These are phyloP conservation scores for Drosophila kohkoa DNA, from an alignment of 1,140 invertebrate genomes.

Conservation along the genomic window DNA sequence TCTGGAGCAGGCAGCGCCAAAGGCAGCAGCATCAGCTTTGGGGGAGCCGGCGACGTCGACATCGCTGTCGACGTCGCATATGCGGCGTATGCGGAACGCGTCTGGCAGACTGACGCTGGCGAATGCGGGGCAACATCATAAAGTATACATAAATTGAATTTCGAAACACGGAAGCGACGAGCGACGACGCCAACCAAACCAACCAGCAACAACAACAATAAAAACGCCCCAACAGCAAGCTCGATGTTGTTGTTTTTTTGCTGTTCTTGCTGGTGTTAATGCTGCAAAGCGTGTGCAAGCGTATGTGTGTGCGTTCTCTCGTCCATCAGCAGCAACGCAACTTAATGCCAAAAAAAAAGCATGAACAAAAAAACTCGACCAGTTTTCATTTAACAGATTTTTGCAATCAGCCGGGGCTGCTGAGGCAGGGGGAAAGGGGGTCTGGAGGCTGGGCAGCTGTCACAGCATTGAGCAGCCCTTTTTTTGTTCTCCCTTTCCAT, in stretches of 20 bases:
- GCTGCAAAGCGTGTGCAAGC: slow-evolving; percentile 46
- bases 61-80: slow-evolving; percentile 26
- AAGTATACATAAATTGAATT: slow-evolving; percentile 82
- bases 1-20: slow-evolving; percentile 30
- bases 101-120: slow-evolving; percentile 31
- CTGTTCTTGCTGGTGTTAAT: slow-evolving; percentile 50
- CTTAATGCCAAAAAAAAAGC: slow-evolving; percentile 37
- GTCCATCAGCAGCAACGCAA: slow-evolving; percentile 44
- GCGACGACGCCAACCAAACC: slow-evolving; percentile 41
- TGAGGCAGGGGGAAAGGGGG: background rate
- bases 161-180: slow-evolving; percentile 77
- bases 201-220: no score
- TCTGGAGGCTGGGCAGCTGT: slow-evolving; percentile 47
- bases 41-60: slow-evolving; percentile 35
- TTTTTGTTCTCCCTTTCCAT: slow-evolving; percentile 9
- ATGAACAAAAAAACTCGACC: slow-evolving; percentile 40
- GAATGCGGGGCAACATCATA: slow-evolving; percentile 58
- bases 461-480: slow-evolving; percentile 44
- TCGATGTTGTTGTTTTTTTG: slow-evolving; percentile 44
- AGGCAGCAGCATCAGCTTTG: slow-evolving; percentile 15
- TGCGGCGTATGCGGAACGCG: slow-evolving; percentile 46
- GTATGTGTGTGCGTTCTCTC: slow-evolving; percentile 23
- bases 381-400: slow-evolving; percentile 75
- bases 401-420: slow-evolving; percentile 34
- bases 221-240: slow-evolving; percentile 43